Evolutionary conservation across 2,797 vertebrate genomes (phyloP).

Genomic region (Cheirogaleus major): DNA sequence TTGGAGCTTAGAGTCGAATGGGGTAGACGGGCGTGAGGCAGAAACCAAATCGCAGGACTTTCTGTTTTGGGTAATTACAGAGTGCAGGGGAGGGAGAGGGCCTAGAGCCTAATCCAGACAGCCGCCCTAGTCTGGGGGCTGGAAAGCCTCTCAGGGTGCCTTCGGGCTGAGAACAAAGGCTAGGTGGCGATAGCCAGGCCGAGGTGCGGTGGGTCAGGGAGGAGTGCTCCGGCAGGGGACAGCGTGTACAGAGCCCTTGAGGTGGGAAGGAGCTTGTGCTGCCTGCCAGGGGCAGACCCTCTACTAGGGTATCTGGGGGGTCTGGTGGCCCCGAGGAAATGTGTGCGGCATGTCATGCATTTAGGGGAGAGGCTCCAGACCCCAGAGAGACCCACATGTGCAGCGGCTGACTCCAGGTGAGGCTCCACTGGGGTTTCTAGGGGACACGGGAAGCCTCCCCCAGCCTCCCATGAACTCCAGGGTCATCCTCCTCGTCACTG

Average conservation of each 20-base stretch:
- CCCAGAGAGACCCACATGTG: background rate
- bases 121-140: too few species aligned
- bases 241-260: background rate
- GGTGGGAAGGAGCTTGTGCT: background rate
- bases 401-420: background rate
- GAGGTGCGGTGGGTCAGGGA: accelerated
- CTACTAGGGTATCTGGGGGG: background rate
- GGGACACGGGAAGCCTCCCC: background rate
- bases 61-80: background rate
- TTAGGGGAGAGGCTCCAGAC: background rate
- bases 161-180: background rate
- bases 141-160: background rate
- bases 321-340: background rate
- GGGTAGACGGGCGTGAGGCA: background rate
- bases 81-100: accelerated
- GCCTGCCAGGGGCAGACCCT: background rate
- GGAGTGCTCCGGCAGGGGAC: background rate
- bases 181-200: background rate
- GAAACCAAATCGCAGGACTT: background rate
- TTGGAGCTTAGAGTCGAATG: background rate
- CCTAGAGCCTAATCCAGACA: background rate
- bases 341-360: too few species aligned
- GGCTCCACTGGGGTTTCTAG: background rate
- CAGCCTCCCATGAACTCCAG: background rate
- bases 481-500: background rate